Evolutionary conservation across 2,113 vertebrate species (phyloP).

Genomic region (Coptodon rendalli): DNA sequence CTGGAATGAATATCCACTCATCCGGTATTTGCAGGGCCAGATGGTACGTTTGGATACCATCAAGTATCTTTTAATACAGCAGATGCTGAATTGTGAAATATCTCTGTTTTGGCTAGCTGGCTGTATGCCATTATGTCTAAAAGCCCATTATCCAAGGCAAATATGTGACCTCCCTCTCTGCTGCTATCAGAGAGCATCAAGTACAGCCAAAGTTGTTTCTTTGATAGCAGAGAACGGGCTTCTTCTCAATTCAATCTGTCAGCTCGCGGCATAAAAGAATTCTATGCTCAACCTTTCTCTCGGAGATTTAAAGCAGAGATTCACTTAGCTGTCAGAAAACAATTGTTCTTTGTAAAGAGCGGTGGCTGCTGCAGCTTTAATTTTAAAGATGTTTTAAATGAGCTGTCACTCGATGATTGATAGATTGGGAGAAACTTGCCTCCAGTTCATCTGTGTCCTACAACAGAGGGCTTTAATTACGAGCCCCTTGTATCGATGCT

Average conservation of each 20-base stretch:
- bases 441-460: slow-evolving; percentile 23
- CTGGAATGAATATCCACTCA: slow-evolving; percentile 26
- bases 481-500: slow-evolving; percentile 46
- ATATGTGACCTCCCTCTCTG: slow-evolving; percentile 34
- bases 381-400: slow-evolving; percentile 68
- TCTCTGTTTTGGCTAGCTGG: slow-evolving; percentile 36
- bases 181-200: slow-evolving; percentile 36
- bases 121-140: slow-evolving; percentile 32
- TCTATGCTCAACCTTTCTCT: slow-evolving; percentile 30
- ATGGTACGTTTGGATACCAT: slow-evolving; percentile 48
- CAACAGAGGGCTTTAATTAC: slow-evolving; percentile 59
- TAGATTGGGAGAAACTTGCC: slow-evolving; percentile 32
- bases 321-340: slow-evolving; percentile 63
- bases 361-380: slow-evolving; percentile 51
- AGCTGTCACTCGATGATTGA: slow-evolving; percentile 65
- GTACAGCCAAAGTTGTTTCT: slow-evolving; percentile 48
- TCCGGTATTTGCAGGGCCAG: slow-evolving; percentile 48
- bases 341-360: slow-evolving; percentile 53
- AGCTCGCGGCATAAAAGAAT: slow-evolving; percentile 38
- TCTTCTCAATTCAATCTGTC: slow-evolving; percentile 44
- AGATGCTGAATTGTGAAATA: slow-evolving; percentile 41
- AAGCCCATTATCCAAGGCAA: slow-evolving; percentile 49
- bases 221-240: slow-evolving; percentile 19
- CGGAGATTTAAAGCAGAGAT: slow-evolving; percentile 47
- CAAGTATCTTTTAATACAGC: slow-evolving; percentile 36